Base-by-base conservation (phyloP, 2,888 invertebrate genomes). In the Lasioglossum marginatum region DNA sequence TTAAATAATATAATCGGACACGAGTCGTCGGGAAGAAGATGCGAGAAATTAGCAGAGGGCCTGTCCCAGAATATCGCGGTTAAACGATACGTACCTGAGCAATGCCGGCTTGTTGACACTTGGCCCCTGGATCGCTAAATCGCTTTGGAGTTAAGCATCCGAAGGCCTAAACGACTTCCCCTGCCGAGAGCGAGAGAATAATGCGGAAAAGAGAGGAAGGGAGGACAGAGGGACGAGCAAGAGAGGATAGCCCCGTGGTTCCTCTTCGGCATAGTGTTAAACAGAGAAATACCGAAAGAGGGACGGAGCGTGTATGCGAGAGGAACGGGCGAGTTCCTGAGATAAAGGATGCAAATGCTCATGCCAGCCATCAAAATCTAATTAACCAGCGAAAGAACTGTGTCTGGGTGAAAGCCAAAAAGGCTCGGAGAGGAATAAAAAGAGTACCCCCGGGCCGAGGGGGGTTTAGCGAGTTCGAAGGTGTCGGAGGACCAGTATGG, bases 291-390 rank as follows among this genome's bases (percentile, higher is more conserved):
- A 76, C 63, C 77, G 84, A 90, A 84, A 86, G 72, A 85, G 83
- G 82, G 81, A 83, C 66, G 86, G 73, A 82, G 87, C 86, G 31
- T 63, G 57, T 63, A 19, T 63, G 31, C 19, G 78, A 88, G 87
- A 90, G 85, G 86, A 86, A 87, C 88, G 87, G 87, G 83, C 76
- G 82, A 74, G 88, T 84, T 87, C 75, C 73, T 71, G 81, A 89
- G 89, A 94, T 94, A 93, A 93, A 94, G 93, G 93, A 94, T 94
- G 94, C 94, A 94, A 94, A 94, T 94, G 93, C 90, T 93, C 90
- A 92, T 92, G 93, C 91, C 92, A 93, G 92, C 94, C 94, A 94
- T 94, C 94, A 94, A 94, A 94, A 94, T 94, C 94, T 94, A 94
- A 94, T 94, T 94, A 94, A 94, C 94, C 92, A 92, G 86, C 92